phyloP scores from a whole-genome alignment of 2,888 invertebrate species.

The Amiota mariae region DNA sequence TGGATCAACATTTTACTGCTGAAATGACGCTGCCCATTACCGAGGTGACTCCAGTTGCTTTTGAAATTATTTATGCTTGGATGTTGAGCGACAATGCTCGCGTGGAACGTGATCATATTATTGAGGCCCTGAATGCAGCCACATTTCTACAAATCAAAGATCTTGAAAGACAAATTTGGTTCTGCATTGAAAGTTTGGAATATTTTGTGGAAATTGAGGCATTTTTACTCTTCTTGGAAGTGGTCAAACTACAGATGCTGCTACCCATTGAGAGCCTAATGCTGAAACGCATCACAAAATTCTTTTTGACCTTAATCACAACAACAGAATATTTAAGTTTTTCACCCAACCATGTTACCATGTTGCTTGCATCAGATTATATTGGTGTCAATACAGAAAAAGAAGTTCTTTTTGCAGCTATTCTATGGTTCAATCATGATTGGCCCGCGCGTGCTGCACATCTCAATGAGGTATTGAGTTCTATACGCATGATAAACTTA shows the following conservation, averaged over 20 bases:
- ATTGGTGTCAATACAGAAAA: conserved; percentile 45
- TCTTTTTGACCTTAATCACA: conserved; percentile 46
- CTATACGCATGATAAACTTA: conserved; percentile 33
- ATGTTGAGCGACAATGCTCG: conserved; percentile 5
- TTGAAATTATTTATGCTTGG: conserved; percentile 36
- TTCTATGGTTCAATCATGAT: conserved; percentile 47
- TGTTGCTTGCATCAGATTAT: conserved; percentile 37
- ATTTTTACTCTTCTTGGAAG: conserved; percentile 33
- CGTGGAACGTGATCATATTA: conserved; percentile 31
- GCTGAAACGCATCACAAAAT: conserved; percentile 39
- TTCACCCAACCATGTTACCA: conserved; percentile 7
- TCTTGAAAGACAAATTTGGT: conserved; percentile 41
- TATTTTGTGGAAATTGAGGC: conserved; percentile 43
- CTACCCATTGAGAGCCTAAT: conserved; percentile 34
- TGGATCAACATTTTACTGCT: neutral
- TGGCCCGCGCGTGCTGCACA: conserved; percentile 37
- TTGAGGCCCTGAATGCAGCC: conserved; percentile 35
- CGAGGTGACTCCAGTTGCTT: conserved; percentile 25
- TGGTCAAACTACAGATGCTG: neutral
- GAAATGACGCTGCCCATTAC: conserved; percentile 38
- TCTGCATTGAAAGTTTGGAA: conserved; percentile 22
- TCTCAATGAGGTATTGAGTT: conserved; percentile 24
- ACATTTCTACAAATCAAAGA: conserved; percentile 29
- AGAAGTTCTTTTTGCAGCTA: conserved; percentile 47
- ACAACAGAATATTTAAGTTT: conserved; percentile 42